Base-by-base conservation (phyloP, 2,797 vertebrate genomes). In the Schizopygopsis malacanthus region DNA sequence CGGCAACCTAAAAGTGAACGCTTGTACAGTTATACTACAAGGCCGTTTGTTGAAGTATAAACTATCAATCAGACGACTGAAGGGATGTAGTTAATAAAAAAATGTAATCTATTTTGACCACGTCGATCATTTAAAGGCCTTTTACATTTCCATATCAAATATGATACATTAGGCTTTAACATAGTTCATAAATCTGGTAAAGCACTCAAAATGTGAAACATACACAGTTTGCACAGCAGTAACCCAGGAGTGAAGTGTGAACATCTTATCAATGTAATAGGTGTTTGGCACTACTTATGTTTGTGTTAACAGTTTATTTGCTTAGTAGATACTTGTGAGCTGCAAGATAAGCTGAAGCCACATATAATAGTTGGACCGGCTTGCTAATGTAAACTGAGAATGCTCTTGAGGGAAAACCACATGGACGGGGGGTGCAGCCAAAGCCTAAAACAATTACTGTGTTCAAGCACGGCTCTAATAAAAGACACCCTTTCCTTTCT, bases 371-470 rank as follows among this genome's bases (percentile, higher is more conserved):
- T 43, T 45, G 43, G 43, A 83, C 76, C 7, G 18, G 37, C 45
- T 76, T 9, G 45, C 43, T 67, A 52, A 52, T 83, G 61, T 65
- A 33, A 75, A 83, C 52, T 11, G 56, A 65, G 59, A 76, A 20
- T 12, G 71, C 50, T 65, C 43, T 83, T 50, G 43, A 52, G 45
- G 45, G 71, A 25, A 83, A 77, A 83, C 59, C 59, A 67, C 82
- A 76, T 28, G 72, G 72, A 77, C 59, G 6, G 67, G 59, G 72
- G 13, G 43, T 76, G 56, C 43, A 67, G 82, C 82, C 82, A 76
- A 75, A 83, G 13, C 59, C 25, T 80, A 52, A 81, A 85, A 72
- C 71, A 63, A 85, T 81, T 80, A 85, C 78, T 72, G 77, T 61
- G 39, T 47, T 61, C 59, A 85, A n/a, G 78, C 39, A 39, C 4